Base-by-base conservation (phyloP, 1,140 invertebrate species). In the Thalassaphorura encarpata region DNA sequence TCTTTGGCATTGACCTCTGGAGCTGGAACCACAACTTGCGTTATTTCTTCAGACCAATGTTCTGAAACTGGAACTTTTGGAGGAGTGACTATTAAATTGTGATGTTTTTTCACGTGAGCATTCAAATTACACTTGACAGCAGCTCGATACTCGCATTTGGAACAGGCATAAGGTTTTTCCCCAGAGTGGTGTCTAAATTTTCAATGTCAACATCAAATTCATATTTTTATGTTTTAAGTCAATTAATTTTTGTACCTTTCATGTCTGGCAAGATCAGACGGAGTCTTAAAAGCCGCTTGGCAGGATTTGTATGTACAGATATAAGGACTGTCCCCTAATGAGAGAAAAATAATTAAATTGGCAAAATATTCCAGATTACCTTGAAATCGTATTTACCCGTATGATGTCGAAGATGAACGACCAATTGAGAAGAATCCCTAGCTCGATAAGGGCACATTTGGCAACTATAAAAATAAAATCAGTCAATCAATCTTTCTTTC, bases 381-480 rank as follows among this genome's bases (percentile, higher is more conserved):
- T 18, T 31, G 19, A 24, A 27, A 15, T 41, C 19, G 40, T 4
- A 50, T 16, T 29, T 58, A 63, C 75, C 74, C 8, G 75, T 76
- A 61, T 77, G 75, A 18, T 67, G 70, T 21, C 73, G 64, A 23
- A 75, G 58, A 61, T 77, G 75, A 13, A 73, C 70, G 27, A 68
- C 69, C 18, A 77, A 67, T 58, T 76, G 72, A 47, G 71, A 72
- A 16, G 70, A 69, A 49, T 73, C 72, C 19, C 70, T 67, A 26
- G 70, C 70, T 26, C 69, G 66, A 59, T 76, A 74, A 1, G 71
- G 62, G 63, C 75, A 76, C 1, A 75, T 66, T 61, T 75, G 73
- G 49, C 75, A 75, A 61, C 46, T 64, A 66, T 46, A 1, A 56
- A 56, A 24, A 8, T 43, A 11, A 11, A 43, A 43, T 43, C 15